phyloP scores from a whole-genome alignment of 2,888 invertebrate species.

The Nomada fucata region DNA sequence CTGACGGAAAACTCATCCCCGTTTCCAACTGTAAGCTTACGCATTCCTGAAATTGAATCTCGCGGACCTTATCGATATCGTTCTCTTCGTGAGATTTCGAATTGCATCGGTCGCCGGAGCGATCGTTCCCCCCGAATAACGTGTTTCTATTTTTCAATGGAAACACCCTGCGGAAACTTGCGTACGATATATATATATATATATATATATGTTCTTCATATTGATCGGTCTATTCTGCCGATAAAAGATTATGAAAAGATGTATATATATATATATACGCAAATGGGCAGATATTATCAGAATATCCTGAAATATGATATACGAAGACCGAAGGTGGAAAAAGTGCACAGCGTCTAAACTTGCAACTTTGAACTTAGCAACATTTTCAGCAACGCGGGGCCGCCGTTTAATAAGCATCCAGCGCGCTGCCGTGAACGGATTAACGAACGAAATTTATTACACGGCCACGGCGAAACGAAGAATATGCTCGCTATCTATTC shows the following conservation, averaged over 20 bases:
- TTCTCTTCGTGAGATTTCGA: conserved; percentile 44
- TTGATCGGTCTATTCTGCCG: too few relatives aligned
- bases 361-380: conserved; percentile 16
- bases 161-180: conserved; percentile 2
- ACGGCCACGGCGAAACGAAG: background rate
- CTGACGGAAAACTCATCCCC: conserved; percentile 67
- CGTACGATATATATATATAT: too few relatives aligned
- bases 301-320: background rate
- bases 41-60: conserved; percentile 71
- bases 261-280: too few relatives aligned
- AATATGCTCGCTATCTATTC: conserved; percentile 31
- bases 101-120: conserved; percentile 23
- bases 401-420: conserved; percentile 33
- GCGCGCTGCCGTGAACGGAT: conserved; percentile 29
- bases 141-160: conserved; percentile 20
- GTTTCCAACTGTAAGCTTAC: conserved; percentile 73
- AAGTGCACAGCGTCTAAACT: background rate
- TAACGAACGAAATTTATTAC: conserved; percentile 50
- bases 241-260: too few relatives aligned
- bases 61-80: conserved; percentile 66
- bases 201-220: background rate
- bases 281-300: too few relatives aligned
- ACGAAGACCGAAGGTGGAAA: too few relatives aligned
- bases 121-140: conserved; percentile 8
- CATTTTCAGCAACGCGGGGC: conserved; percentile 15